Conservation (phyloP, 1,140 invertebrate species). For the Papilio aristodemus region DNA sequence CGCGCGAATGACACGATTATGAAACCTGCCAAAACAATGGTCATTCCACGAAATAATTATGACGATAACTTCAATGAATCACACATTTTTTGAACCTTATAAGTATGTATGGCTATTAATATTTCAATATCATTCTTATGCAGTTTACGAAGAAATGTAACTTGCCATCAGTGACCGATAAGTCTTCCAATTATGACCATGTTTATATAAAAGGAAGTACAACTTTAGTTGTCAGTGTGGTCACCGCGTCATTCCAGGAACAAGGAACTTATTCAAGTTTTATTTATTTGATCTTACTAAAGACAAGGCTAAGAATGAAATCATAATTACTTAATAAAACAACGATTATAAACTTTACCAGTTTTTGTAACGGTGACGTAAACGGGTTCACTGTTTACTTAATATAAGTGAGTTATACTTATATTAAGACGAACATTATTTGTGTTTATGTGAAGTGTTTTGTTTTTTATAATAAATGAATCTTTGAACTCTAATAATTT, state of each 20-base stretch:
- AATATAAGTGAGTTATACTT: neutral
- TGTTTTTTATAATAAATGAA: neutral
- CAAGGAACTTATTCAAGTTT: constrained; percentile 10
- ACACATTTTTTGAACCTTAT: neutral
- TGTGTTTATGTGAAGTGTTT: neutral
- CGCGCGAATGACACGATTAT: neutral
- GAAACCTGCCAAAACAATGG: constrained; percentile 6
- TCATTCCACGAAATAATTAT: neutral
- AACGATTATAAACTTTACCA: neutral
- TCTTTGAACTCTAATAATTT: neutral
- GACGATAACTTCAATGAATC: neutral
- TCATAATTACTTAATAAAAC: neutral
- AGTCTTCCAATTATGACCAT: neutral
- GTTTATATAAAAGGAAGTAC: constrained; percentile 19
- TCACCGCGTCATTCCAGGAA: constrained; percentile 12
- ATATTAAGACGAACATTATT: neutral
- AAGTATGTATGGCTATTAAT: neutral
- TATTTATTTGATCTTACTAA: neutral
- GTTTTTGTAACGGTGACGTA: neutral
- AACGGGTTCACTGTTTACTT: neutral
- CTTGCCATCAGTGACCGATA: neutral
- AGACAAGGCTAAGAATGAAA: neutral
- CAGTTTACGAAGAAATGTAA: constrained; percentile 2
- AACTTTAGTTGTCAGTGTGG: neutral
- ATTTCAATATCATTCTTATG: neutral